Evolutionary conservation across 1,140 invertebrate genomes (phyloP), one percentile per base, ranked within the genome.

Genomic region (Subanguina moxae): DNA sequence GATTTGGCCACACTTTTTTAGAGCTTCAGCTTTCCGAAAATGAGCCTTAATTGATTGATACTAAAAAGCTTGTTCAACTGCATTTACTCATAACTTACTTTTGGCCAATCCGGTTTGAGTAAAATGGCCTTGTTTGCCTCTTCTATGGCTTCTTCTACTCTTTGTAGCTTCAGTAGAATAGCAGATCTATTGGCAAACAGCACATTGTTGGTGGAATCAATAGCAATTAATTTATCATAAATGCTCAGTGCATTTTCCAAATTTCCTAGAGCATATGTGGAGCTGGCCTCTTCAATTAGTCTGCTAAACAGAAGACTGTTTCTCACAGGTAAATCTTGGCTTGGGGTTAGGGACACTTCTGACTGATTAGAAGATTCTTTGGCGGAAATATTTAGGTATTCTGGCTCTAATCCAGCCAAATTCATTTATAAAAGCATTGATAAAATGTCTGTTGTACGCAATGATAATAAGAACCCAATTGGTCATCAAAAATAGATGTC

Each of bases 71-170:
- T 45, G 43, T 58, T 15, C 30, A 28, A n/a, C 57, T 21, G 1
- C 46, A 17, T 17, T 48, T 1, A 19, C 23, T 9, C 23, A 1
- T 48, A n/a, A 74, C 81, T 85, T 79, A 89, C 89, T 85, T 90
- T 90, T 67, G 88, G 86, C 87, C 89, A 90, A 67, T 88, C 86
- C 38, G 89, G 89, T 67, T 88, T 85, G 42, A 88, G 80, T 74
- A 86, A 85, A 52, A 89, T 84, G 13, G 88, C 88, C 69, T 85
- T 84, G 74, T 89, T 88, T 67, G 89, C 89, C 83, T 90, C 89
- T 27, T 84, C 84, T 45, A 90, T 83, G 48, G 89, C 88, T 68
- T 88, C 88, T 76, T 88, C 86, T 65, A 85, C 87, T 76, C 87
- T 84, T 64, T 87, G 88, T 57, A 89, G 81, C 65, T 87, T 84